Evolutionary conservation across 1,140 invertebrate species (phyloP), one percentile per base, ranked within the genome.

Genomic region (Pseudomyrmex gracilis): DNA sequence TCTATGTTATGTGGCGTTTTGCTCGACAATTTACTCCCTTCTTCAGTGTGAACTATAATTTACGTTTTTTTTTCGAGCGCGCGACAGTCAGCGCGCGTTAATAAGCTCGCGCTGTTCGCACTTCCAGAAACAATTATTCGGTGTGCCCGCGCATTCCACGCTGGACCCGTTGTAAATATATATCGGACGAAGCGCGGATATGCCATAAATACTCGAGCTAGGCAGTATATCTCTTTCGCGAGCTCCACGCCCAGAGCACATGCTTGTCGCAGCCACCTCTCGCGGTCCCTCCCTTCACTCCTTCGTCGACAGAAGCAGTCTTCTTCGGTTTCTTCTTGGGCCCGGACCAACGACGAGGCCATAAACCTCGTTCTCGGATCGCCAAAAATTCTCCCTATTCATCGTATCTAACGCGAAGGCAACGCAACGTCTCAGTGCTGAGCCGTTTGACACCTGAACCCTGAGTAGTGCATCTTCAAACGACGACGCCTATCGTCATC

Each of bases 181-280:
- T 89, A 92, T 91, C 82, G 88, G 90, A 91, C 90, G 92, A 92
- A 93, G 93, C 92, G 91, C 91, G 92, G 90, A 94, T 94, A 94
- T 91, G 92, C 93, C 93, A 93, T 94, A 94, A 94, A 94, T 94
- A 94, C 93, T 92, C 92, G 86, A 73, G 87, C 89, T 87, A 92
- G 86, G 92, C 92, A 92, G 92, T 94, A 94, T 93, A 93, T 94
- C 93, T 94, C 92, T 92, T 94, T 94, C 93, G 92, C 88, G 89
- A 92, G 91, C 90, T 93, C 91, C 91, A 92, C 93, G 93, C 93
- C 93, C 93, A 89, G 83, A 93, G 93, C 93, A 93, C 93, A 93
- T 94, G 93, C 93, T 34, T 93, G 90, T 92, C 91, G 89, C 87
- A 86, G 87, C 58, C 85, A 89, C 85, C 85, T 89, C 47, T 64